Base-by-base conservation (phyloP, 1,140 invertebrate genomes). In the Pachypeltis micranthus region DNA sequence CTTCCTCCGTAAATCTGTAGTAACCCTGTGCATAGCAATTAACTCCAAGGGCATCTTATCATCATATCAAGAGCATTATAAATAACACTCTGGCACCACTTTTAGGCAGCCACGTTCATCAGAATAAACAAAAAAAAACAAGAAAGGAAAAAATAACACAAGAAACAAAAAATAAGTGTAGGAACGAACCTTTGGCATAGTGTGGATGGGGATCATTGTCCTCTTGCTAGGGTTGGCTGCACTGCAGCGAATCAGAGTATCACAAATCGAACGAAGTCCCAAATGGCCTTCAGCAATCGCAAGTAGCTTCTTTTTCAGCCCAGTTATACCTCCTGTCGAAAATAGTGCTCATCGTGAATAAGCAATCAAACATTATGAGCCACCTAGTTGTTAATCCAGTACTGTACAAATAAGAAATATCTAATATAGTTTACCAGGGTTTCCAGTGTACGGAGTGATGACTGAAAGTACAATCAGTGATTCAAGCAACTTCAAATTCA, bases 191-290 rank as follows among this genome's bases (percentile, higher is more conserved):
- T 77, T 77, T n/a, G 71, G 69, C 54, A 74, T 75, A 16, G 71
- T 68, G 19, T 72, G 68, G 0, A 71, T 66, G 2, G 75, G 76
- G 72, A 78, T 70, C 63, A 73, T 70, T 65, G 73, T 74, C 16
- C 67, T 64, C 3, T 67, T 63, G 64, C 72, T 73, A 63, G 71
- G 59, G 68, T 68, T 21, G 69, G 73, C 47, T 70, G 65, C 68
- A 28, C 77, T 73, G 34, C 76, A 74, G 47, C 74, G 72, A 12
- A 78, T 70, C 16, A 80, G 72, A 57, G 77, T 74, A 66, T 80
- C 78, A 68, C 76, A 78, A 29, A 80, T 69, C 23, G 61, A 66
- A 2, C 68, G 59, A 12, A 69, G 34, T 28, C 64, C 68, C 1
- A 67, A 47, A 61, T 58, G 34, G 16, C 61, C 60, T 29, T 66